Evolutionary conservation across 2,113 vertebrate genomes (phyloP).

Genomic region (Leptobrachium ailaonicum): DNA sequence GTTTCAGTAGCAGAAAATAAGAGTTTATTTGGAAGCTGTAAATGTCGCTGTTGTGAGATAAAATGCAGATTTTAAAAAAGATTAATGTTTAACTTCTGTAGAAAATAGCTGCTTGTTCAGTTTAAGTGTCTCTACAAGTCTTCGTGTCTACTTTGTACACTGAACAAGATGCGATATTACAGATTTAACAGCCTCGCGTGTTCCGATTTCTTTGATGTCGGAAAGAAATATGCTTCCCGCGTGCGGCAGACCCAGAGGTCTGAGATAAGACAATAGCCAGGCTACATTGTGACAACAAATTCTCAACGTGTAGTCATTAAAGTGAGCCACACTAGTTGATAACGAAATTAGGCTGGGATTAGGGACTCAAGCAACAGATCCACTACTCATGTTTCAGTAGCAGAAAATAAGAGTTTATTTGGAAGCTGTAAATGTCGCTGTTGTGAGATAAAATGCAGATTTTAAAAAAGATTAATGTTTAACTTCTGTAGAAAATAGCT

Average conservation of each 20-base stretch:
- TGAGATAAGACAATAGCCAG: not conserved
- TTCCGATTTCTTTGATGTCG: not conserved
- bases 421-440: not conserved
- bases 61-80: not conserved
- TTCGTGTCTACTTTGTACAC: not conserved
- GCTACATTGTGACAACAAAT: not conserved
- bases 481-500: not conserved
- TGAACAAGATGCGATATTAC: not conserved
- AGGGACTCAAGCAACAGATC: not conserved
- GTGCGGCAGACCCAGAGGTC: not conserved
- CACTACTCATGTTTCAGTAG: not conserved
- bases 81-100: not conserved
- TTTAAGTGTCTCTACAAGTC: not conserved
- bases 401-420: not conserved
- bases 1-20: not conserved
- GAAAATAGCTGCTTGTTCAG: not conserved
- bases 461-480: not conserved
- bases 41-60: not conserved
- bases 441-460: not conserved
- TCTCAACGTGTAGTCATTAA: not conserved
- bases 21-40: not conserved
- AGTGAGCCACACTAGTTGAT: not conserved
- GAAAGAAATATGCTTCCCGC: not conserved
- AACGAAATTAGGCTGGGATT: not conserved
- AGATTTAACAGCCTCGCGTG: not conserved